These are phyloP conservation scores for Cacatua alba DNA, from an alignment of 2,113 vertebrate genomes.

Conservation along the genomic window DNA sequence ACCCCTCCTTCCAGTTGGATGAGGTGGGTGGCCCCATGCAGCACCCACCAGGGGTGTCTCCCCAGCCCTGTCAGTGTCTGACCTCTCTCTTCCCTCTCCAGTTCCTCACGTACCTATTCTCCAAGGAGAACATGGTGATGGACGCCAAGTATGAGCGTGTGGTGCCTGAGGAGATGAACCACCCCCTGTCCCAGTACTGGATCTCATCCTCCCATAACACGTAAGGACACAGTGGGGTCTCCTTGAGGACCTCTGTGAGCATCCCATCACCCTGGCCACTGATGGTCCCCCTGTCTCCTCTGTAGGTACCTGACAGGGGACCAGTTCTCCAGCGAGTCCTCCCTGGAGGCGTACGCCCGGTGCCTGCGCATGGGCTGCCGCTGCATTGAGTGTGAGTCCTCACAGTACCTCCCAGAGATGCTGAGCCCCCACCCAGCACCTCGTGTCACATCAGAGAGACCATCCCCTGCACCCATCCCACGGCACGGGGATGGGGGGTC, in stretches of 20 bases:
- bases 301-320: constrained; percentile 87
- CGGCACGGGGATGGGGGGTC: fast-evolving
- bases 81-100: constrained; percentile 12
- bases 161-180: constrained; percentile 83
- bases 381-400: constrained; percentile 83
- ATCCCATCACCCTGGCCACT: neutral
- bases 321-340: constrained; percentile 90
- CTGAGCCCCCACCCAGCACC: neutral
- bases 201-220: constrained; percentile 91
- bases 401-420: neutral
- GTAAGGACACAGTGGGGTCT: constrained; percentile 54
- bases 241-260: fast-evolving
- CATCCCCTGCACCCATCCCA: neutral
- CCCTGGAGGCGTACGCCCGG: constrained; percentile 85
- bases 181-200: constrained; percentile 87
- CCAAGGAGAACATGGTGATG: constrained; percentile 83
- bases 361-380: constrained; percentile 89
- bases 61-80: neutral
- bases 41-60: neutral
- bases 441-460: neutral
- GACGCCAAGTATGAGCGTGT: constrained; percentile 75
- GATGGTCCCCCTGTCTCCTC: neutral
- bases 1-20: constrained; percentile 85
- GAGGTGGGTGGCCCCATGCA: constrained; percentile 66
- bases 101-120: constrained; percentile 88